Conservation (phyloP, 2,113 vertebrate genomes). For the human region DNA sequence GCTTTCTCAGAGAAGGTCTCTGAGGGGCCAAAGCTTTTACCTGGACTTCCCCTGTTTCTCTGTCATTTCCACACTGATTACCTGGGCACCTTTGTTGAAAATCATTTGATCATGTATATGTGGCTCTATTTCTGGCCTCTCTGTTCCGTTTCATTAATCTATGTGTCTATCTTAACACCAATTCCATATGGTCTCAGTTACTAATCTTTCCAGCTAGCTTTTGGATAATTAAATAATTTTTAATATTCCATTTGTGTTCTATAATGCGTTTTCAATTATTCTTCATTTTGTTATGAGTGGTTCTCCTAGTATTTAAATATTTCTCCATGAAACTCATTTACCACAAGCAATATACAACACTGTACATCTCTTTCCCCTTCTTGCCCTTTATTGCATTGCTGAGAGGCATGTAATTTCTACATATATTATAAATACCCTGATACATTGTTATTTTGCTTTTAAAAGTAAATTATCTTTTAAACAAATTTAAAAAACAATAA, state of each 20-base stretch:
- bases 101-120: background rate
- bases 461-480: background rate
- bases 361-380: background rate
- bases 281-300: background rate
- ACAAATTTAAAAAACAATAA: background rate
- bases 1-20: no score
- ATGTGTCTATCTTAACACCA: rapidly evolving
- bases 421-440: background rate
- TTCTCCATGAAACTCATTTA: background rate
- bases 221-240: background rate
- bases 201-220: background rate
- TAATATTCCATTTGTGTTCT: background rate
- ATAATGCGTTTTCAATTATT: background rate
- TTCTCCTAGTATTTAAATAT: background rate
- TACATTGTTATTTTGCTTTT: background rate
- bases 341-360: background rate
- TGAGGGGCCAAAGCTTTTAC: no score
- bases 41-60: background rate
- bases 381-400: background rate
- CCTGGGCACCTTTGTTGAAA: background rate
- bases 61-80: background rate
- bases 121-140: background rate
- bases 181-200: rapidly evolving
- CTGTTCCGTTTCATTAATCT: background rate
- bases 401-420: background rate